Base-by-base conservation (phyloP, 2,888 invertebrate species). In the Nomada flava region DNA sequence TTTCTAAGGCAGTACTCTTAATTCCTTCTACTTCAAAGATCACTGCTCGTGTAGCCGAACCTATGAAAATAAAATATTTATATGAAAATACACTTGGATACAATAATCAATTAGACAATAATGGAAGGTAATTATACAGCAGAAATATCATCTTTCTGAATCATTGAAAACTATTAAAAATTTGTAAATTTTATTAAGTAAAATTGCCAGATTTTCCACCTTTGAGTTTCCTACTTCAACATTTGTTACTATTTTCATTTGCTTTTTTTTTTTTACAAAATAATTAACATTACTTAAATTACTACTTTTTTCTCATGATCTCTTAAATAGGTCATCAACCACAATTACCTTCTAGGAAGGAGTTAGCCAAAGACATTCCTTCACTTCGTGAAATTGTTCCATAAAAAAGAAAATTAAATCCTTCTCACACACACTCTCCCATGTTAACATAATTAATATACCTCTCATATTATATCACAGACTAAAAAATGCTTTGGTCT, bases 401-500 rank as follows among this genome's bases (percentile, higher is more conserved):
- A 68, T 23, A 67, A 76, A 72, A 59, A 79, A 71, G 36, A 57
- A 55, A 81, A 84, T 72, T 44, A 82, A 82, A 68, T 73, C 79
- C 67, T 78, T 70, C 84, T 88, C 88, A 88, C 82, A 85, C 87
- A 86, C 85, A 83, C 72, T 85, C 86, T 86, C 79, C 78, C 86
- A 79, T 83, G 86, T 88, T 88, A 89, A 90, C 86, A 88, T 86
- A 91, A 92, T 87, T 90, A 89, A 88, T 90, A 89, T 89, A 88
- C 86, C 88, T 90, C 88, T 88, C 88, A 88, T 74, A 67, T 89
- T 88, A 91, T 93, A 93, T 93, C 93, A 93, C 93, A 93, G 93
- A 93, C 92, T 93, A 93, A 93, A 93, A 93, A 92, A 93, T 93
- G 93, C 93, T 93, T 93, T 93, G 93, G 93, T 93, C 92, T 92